Base-by-base conservation (phyloP, 1,140 invertebrate species). In the Aphaenogaster floridana region DNA sequence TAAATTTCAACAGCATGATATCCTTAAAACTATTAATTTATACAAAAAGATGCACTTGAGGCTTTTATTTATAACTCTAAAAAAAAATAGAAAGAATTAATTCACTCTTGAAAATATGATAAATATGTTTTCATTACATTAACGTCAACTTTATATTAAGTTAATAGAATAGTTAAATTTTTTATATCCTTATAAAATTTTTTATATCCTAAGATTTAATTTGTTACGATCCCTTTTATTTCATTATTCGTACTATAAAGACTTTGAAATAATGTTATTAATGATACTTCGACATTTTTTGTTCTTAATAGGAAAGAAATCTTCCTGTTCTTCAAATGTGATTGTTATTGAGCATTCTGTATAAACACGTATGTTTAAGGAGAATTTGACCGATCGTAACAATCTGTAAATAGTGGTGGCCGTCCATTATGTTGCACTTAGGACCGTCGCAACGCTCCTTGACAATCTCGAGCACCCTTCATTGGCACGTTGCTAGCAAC, bases 351-450 rank as follows among this genome's bases (percentile, higher is more conserved):
- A 36, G 17, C 17, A 66, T 21, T 2, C 11, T 48, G 21, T n/a
- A 28, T 79, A 36, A 45, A 48, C 17, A 17, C 17, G 9, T 34
- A 81, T 59, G 15, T 34, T 45, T 81, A 81, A 71, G 21, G 21
- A 57, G 48, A 71, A 57, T 28, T 81, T 72, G 39, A 57, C 36
- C 34, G 1, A 8, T 21, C 1, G n/a, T 48, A 48, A 52, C 78
- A 21, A 59, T 57, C 39, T 71, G 66, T 81, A 81, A 81, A 72
- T 81, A 71, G 11, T 69, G 21, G 9, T 68, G 39, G 34, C 28
- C 39, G 66, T 81, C 66, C 52, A 80, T 81, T 57, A 71, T 81
- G 57, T 71, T 81, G 64, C 66, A 57, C 21, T 81, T 45, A 72
- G 79, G 15, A 39, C 21, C 48, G 61, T 88, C 34, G 61, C 50